Evolutionary conservation across 2,888 invertebrate genomes (phyloP).

Genomic region (Stramonita haemastoma): DNA sequence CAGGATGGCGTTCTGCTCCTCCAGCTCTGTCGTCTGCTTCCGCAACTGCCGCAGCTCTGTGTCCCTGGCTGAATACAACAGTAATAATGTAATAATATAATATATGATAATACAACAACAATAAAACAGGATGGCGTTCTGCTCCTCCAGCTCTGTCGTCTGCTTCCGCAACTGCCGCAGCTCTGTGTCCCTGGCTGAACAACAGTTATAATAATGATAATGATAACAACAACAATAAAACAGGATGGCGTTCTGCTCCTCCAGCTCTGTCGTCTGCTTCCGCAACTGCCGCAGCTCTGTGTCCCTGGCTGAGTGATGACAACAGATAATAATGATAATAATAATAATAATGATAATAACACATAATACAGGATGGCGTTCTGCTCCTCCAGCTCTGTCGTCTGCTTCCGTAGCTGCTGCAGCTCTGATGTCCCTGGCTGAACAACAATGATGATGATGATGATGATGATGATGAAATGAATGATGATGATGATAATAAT

Average conservation of each 20-base stretch:
- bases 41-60: constrained; percentile 91
- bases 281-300: constrained; percentile 91
- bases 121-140: constrained; percentile 89
- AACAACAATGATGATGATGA: not conserved
- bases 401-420: constrained; percentile 91
- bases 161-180: constrained; percentile 92
- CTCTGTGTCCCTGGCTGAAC: constrained; percentile 88
- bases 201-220: no score
- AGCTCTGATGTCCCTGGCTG: constrained; percentile 90
- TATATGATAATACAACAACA: no score
- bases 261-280: constrained; percentile 95
- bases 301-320: constrained; percentile 83
- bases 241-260: constrained; percentile 95
- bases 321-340: not conserved
- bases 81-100: no score
- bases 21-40: constrained; percentile 95
- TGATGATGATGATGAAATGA: no score
- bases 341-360: no score
- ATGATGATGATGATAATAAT: no score
- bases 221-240: constrained; percentile 68
- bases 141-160: constrained; percentile 94
- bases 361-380: constrained; percentile 87
- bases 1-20: constrained; percentile 95
- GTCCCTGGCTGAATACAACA: constrained; percentile 83
- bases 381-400: constrained; percentile 95